Percentiles rank a stretch among this genome's conserved stretches.
phyloP scores from a whole-genome alignment of 2,797 vertebrate species.

The Phoebastria nigripes region DNA sequence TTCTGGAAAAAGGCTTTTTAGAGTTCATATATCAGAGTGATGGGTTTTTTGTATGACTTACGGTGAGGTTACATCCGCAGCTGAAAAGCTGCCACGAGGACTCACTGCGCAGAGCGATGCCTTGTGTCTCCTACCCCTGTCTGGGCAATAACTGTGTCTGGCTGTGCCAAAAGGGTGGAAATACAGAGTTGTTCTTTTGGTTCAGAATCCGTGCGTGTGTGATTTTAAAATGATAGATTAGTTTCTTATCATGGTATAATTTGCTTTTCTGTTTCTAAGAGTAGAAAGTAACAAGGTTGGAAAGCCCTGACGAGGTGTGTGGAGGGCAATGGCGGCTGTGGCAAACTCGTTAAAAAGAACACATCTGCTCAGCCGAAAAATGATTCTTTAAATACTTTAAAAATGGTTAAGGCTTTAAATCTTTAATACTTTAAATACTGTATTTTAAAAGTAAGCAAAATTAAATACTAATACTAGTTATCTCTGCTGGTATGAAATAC shows the following conservation, averaged over 20 bases:
- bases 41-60: neutral
- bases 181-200: neutral
- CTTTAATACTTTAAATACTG: neutral
- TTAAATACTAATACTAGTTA: neutral
- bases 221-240: neutral
- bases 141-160: neutral
- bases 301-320: neutral
- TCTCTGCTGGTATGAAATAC: neutral
- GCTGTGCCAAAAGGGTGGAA: neutral
- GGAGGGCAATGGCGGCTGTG: neutral
- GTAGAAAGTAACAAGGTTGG: neutral
- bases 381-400: neutral
- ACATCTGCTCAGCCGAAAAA: neutral
- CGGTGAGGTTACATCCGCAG: neutral
- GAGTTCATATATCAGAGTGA: neutral
- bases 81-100: neutral
- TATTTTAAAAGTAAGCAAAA: neutral
- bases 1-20: slow-evolving; percentile 39
- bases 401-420: neutral
- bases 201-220: neutral
- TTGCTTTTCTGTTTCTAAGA: neutral
- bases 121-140: neutral
- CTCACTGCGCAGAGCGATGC: neutral
- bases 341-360: neutral
- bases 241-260: neutral